Percentiles rank a stretch among this genome's conserved stretches.
Evolutionary conservation across 2,888 invertebrate genomes (phyloP).

Genomic region (Spisula solida): DNA sequence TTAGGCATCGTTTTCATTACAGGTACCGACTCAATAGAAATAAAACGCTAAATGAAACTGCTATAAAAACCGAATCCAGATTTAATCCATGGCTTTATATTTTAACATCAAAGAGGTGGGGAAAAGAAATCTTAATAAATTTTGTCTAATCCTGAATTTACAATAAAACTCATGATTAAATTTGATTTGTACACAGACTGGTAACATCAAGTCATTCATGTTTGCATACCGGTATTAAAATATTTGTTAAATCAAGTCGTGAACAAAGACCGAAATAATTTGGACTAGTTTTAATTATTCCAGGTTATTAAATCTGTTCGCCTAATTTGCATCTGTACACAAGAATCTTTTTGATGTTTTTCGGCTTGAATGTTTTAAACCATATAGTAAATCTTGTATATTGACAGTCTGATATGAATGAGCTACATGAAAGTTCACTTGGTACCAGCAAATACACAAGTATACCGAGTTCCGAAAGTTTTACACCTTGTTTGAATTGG

Average conservation of each 20-base stretch:
- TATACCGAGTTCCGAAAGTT: no score
- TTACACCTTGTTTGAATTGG: no score
- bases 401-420: neutral
- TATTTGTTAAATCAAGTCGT: slow-evolving; percentile 34
- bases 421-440: neutral
- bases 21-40: slow-evolving; percentile 34
- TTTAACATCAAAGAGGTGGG: slow-evolving; percentile 51
- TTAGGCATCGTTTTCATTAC: slow-evolving; percentile 44
- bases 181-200: slow-evolving; percentile 21
- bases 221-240: slow-evolving; percentile 40
- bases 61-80: slow-evolving; percentile 36
- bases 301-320: slow-evolving; percentile 17
- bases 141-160: slow-evolving; percentile 42
- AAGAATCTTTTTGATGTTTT: slow-evolving; percentile 29
- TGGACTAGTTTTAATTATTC: slow-evolving; percentile 49
- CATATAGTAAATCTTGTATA: neutral
- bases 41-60: slow-evolving; percentile 45
- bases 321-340: slow-evolving; percentile 39
- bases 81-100: slow-evolving; percentile 36
- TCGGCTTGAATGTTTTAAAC: neutral
- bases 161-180: slow-evolving; percentile 39
- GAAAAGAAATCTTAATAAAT: slow-evolving; percentile 50
- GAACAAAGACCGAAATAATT: slow-evolving; percentile 41
- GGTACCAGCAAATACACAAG: neutral
- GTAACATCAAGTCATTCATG: slow-evolving; percentile 46